Evolutionary conservation across 2,113 vertebrate genomes (phyloP), one percentile per base, ranked within the genome.

Genomic region (Colossoma macropomum): DNA sequence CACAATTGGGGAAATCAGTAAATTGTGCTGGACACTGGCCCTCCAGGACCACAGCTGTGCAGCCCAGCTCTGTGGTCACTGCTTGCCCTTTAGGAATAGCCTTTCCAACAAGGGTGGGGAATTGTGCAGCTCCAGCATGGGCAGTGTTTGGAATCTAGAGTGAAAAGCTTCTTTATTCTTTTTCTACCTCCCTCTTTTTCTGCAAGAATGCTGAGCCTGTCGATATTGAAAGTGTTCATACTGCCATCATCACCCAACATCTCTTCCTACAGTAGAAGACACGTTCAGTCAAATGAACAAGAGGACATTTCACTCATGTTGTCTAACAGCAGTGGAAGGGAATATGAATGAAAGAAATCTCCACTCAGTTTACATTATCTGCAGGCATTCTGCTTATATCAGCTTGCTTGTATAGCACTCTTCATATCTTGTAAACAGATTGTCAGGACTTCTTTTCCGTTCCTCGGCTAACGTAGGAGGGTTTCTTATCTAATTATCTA

Each of bases 101-200:
- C 28, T 48, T 63, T 66, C 65, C 32, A 23, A 17, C 27, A 77
- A 66, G 72, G 75, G 54, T 27, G 23, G 77, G 65, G 62, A 48
- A 77, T 59, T 25, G 73, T 52, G 63, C 4, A 59, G 62, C 59
- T 66, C 60, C 25, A 66, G 88, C 78, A 83, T 85, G 82, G 85
- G 83, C 86, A 79, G 86, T 32, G 77, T 71, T 21, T 72, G 86
- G 86, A 86, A 88, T 86, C 38, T 74, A 56, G 41, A 52, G 30
- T 81, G 79, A 84, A 83, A 84, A 84, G 80, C 71, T 60, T 69
- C 62, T 78, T 87, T 89, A 65, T 84, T 86, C 4, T 76, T 27
- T n/a, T 38, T 28, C 75, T 75, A 62, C 62, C 86, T 70, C 86
- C 79, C 71, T 86, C 80, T 82, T 48, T 16, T 56, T 56, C 75